Evolutionary conservation across 2,797 vertebrate genomes (phyloP), one percentile per base, ranked within the genome.

Genomic region (Enteromius argenteus): DNA sequence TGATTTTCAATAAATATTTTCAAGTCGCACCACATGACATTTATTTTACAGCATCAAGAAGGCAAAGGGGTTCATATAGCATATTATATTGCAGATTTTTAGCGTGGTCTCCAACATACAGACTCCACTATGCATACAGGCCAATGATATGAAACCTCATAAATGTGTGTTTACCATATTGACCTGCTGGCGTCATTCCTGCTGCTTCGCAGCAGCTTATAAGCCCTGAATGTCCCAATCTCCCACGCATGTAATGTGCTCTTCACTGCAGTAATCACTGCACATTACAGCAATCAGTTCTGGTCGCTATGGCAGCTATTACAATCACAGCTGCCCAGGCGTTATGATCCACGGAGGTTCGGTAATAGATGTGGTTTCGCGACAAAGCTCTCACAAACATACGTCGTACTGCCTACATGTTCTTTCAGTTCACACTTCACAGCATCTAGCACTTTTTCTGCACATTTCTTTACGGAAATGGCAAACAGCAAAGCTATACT

Each of bases 251-350:
- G 21, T 74, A 62, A 81, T 62, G 11, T n/a, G 7, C 44, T 82
- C 58, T 51, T 74, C 42, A 37, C 56, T 32, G 39, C 35, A 27
- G n/a, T 71, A 71, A 72, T 81, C 17, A 23, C 17, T 46, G 19
- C 71, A 82, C 69, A 79, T 53, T 56, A 62, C 21, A 84, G 69
- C 56, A 32, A 85, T 85, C 42, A 27, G 66, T 39, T 27, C 56
- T 79, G 46, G 60, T 69, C 44, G 19, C 71, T 81, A 37, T 60
- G 62, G 60, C 51, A 85, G 79, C 84, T 64, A 75, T 79, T 76
- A 67, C 32, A 39, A 44, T 72, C 69, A 80, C 76, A 69, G 85
- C 60, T n/a, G 35, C 19, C 49, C 14, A 46, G 39, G 37, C 76
- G 30, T 46, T n/a, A 21, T 6, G 30, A 81, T 44, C 51, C 15